These are phyloP conservation scores for Diaperis boleti DNA, from an alignment of 2,888 invertebrate genomes.

Conservation along the genomic window DNA sequence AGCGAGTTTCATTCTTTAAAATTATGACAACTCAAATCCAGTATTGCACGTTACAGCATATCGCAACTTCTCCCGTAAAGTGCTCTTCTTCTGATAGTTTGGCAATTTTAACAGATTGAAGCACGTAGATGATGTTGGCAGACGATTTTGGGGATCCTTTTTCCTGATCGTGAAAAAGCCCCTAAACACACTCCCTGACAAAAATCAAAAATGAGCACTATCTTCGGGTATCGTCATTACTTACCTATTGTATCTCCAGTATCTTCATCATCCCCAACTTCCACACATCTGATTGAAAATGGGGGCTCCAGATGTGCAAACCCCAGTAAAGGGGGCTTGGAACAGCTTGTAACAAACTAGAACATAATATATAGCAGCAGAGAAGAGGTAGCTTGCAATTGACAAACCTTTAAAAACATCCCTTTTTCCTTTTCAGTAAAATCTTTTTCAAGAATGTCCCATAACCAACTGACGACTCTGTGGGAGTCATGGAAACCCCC, in stretches of 20 bases:
- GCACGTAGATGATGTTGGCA: conserved; percentile 99
- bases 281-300: conserved; percentile 98
- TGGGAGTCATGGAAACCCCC: conserved; percentile 99
- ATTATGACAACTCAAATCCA: conserved; percentile 97
- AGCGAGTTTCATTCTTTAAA: conserved; percentile 30
- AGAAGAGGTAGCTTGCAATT: not conserved
- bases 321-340: conserved; percentile 95
- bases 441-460: conserved; percentile 97
- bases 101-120: conserved; percentile 98
- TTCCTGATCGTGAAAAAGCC: conserved; percentile 98
- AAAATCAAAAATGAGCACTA: conserved; percentile 19
- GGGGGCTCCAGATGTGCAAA: conserved; percentile 97
- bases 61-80: conserved; percentile 93
- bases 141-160: conserved; percentile 91
- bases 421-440: conserved; percentile 92
- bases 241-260: conserved; percentile 87
- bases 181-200: conserved; percentile 90
- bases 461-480: conserved; percentile 97
- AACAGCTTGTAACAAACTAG: conserved; percentile 84
- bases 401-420: conserved; percentile 90
- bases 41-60: conserved; percentile 98
- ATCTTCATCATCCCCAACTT: conserved; percentile 98
- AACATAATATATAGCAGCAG: conserved; percentile 23
- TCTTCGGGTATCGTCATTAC: no score
- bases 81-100: conserved; percentile 97